Base-by-base conservation (phyloP, 2,888 invertebrate species). In the Embidobia sp. region DNA sequence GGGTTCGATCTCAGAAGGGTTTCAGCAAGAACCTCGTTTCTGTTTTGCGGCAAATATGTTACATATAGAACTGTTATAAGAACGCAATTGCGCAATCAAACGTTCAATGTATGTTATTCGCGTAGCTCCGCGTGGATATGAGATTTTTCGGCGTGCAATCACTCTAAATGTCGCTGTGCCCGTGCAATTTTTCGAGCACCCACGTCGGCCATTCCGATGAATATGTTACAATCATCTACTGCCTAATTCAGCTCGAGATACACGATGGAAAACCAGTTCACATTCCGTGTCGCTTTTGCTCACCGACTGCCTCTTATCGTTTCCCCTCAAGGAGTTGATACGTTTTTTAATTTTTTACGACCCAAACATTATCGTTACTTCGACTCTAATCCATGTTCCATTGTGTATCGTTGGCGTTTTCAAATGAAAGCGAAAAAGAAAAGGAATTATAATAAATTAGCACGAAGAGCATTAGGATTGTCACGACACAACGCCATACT, bases 401-500 rank as follows among this genome's bases (percentile, higher is more conserved):
- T 29, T 29, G n/a, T 29, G 29, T 29, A 29, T 29, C 29, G 8
- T 29, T 8, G 22, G 22, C 6, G 22, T 22, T n/a, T n/a, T n/a
- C n/a, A n/a, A n/a, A n/a, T n/a, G n/a, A n/a, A n/a, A n/a, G n/a
- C n/a, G n/a, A 22, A 4, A 22, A 22, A 22, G 22, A 22, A 6
- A 22, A 22, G 6, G 6, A 22, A 22, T 6, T n/a, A n/a, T n/a
- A n/a, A 22, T 22, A 37, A 15, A 11, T 33, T 3, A 19, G 40
- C 15, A 11, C 33, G 19, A 26, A 42, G 6, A 3, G 3, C 33
- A 59, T 10, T 6, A 18, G 3, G 33, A 44, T 31, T 57, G 19
- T 13, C n/a, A 8, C 40, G 10, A 55, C 1, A 42, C n/a, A 49
- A 49, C 79, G 85, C 85, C 84, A 85, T 85, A 85, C 80, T 46